Conservation (phyloP, 1,140 invertebrate species). For the Macrotrachela quadricornifera region DNA sequence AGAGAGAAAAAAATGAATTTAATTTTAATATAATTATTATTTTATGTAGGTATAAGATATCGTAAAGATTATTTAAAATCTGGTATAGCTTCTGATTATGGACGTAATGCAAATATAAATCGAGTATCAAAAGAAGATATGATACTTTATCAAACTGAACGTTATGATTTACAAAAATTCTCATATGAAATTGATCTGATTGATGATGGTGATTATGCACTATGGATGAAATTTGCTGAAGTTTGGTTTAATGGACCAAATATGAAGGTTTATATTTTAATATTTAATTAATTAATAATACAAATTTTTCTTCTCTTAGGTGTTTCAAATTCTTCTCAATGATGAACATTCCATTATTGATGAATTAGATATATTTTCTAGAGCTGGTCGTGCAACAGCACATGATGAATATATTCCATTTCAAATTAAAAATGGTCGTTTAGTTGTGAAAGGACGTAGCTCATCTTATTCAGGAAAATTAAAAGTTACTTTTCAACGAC, state of each 20-base stretch:
- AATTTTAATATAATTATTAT: too few relatives aligned
- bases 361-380: conserved; percentile 73
- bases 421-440: conserved; percentile 2
- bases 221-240: conserved; percentile 30
- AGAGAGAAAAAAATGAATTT: too few relatives aligned
- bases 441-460: conserved; percentile 3
- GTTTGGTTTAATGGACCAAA: conserved; percentile 29
- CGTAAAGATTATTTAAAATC: conserved; percentile 17
- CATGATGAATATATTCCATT: conserved; percentile 49
- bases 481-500: conserved; percentile 26
- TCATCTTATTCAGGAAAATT: conserved; percentile 28
- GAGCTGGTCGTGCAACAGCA: conserved; percentile 70
- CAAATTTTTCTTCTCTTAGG: too few relatives aligned
- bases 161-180: conserved; percentile 27
- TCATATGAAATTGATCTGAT: conserved; percentile 24
- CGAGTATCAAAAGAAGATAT: conserved; percentile 26
- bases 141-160: conserved; percentile 29
- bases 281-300: too few relatives aligned
- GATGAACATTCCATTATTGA: conserved; percentile 71
- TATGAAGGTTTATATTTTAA: conserved; percentile 17
- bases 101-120: conserved; percentile 23
- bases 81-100: conserved; percentile 26
- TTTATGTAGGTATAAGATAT: conserved; percentile 14
- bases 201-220: conserved; percentile 26
- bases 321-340: conserved; percentile 75